Conservation (phyloP, 2,113 vertebrate genomes). For the Aptenodytes patagonicus region DNA sequence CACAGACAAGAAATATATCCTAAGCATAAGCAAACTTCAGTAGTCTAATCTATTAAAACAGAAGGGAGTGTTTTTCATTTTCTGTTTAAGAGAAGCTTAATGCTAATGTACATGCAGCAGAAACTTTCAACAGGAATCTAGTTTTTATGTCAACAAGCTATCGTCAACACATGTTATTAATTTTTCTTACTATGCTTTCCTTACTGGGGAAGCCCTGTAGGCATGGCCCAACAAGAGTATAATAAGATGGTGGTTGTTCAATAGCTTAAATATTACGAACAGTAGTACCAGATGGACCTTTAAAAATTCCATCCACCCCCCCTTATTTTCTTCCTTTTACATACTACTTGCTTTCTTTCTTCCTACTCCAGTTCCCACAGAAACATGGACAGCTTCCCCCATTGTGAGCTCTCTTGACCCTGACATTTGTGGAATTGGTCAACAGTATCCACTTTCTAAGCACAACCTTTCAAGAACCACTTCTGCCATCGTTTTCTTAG, state of each 20-base stretch:
- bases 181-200: conserved; percentile 18
- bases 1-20: background rate
- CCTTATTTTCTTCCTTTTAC: background rate
- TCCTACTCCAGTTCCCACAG: background rate
- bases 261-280: background rate
- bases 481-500: background rate
- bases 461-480: background rate
- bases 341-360: background rate
- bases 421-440: background rate
- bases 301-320: background rate
- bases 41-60: background rate
- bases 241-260: background rate
- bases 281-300: background rate
- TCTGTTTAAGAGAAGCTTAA: background rate
- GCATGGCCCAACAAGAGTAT: background rate
- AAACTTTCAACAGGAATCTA: conserved; percentile 1
- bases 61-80: conserved; percentile 16
- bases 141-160: conserved; percentile 5
- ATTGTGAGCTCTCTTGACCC: background rate
- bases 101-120: background rate
- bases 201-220: background rate
- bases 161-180: background rate
- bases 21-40: background rate
- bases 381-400: background rate
- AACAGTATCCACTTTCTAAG: background rate